phyloP scores from a whole-genome alignment of 2,888 invertebrate genomes.

The Phengaris arion region DNA sequence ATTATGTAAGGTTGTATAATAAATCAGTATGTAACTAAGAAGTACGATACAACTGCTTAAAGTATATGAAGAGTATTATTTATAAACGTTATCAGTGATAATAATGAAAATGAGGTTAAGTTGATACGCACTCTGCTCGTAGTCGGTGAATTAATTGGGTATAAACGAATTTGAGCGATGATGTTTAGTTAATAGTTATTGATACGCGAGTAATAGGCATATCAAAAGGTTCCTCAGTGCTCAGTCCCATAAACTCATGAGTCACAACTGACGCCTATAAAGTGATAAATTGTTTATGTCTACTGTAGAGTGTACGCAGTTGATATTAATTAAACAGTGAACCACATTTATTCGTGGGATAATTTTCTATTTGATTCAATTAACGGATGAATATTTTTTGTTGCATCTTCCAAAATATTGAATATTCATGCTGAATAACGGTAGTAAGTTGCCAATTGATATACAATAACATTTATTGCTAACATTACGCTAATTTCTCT shows the following conservation, averaged over 20 bases:
- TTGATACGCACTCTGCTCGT: conserved; percentile 7
- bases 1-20: neutral
- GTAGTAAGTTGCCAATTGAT: neutral
- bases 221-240: conserved; percentile 49
- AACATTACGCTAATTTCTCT: neutral
- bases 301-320: conserved; percentile 52
- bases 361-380: neutral
- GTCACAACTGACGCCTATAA: conserved; percentile 54
- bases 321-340: conserved; percentile 44
- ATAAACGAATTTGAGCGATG: conserved; percentile 30
- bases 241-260: conserved; percentile 45
- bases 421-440: neutral
- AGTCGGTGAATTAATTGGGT: conserved; percentile 29
- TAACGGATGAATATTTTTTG: neutral
- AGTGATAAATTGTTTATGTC: conserved; percentile 48
- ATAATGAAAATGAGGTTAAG: conserved; percentile 26
- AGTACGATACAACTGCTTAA: neutral
- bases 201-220: conserved; percentile 35
- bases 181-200: conserved; percentile 25
- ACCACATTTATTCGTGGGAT: conserved; percentile 34
- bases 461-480: neutral
- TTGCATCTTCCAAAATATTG: neutral
- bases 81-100: neutral
- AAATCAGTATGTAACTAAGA: neutral
- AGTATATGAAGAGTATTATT: neutral